phyloP scores from a whole-genome alignment of 2,113 vertebrate species.

The Caracal caracal region DNA sequence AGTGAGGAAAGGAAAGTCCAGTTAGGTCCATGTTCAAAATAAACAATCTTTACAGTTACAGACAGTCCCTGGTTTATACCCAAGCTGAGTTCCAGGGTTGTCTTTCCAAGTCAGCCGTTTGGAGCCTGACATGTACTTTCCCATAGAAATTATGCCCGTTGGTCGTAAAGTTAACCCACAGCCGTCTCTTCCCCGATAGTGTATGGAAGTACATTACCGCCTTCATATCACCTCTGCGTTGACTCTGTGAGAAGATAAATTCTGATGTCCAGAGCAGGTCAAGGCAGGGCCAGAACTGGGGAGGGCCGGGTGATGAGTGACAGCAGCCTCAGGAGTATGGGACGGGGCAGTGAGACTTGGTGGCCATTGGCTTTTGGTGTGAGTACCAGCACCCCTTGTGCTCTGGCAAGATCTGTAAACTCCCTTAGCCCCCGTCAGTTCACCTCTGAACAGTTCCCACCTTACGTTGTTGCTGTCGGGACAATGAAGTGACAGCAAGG shows the following conservation, averaged over 20 bases:
- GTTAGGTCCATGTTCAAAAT: background rate
- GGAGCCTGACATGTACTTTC: background rate
- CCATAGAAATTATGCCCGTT: background rate
- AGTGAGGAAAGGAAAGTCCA: background rate
- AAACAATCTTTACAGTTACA: background rate
- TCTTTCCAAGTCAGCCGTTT: background rate
- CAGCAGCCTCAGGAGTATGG: background rate
- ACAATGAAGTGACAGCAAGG: no score
- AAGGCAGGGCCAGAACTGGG: background rate
- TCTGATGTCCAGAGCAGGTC: background rate
- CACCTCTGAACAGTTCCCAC: background rate
- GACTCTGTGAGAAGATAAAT: background rate
- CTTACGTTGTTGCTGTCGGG: background rate
- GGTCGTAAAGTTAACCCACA: background rate
- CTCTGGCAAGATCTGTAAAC: background rate
- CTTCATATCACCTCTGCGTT: no score
- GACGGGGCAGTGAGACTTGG: background rate
- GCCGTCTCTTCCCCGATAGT: background rate
- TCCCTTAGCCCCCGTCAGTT: background rate
- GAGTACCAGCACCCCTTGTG: background rate
- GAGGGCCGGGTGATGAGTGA: accelerated
- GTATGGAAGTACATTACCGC: accelerated
- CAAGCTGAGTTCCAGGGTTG: background rate
- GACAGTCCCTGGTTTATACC: background rate
- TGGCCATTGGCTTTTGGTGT: background rate